Base-by-base conservation (phyloP, 2,797 vertebrate species). In the Pseudochirops corinnae region DNA sequence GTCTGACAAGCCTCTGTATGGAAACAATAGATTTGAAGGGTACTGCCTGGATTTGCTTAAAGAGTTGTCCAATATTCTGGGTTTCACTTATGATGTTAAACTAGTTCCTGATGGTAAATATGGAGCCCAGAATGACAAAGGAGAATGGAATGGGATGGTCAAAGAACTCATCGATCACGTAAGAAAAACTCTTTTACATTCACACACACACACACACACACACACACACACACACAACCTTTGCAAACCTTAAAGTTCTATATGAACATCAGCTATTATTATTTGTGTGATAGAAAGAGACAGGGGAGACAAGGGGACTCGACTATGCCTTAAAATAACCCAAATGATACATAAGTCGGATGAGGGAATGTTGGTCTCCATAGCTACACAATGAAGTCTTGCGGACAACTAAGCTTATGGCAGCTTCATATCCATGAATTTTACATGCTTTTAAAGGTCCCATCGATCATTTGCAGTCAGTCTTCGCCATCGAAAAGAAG, bases 101-200 rank as follows among this genome's bases (percentile, higher is more conserved):
- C 99, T 99, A 31, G 99, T 99, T 95, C 98, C 99, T 6, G 99
- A 99, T 29, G 99, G 99, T 74, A 99, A 99, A 99, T 99, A 99
- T 0, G 99, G 99, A 95, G 99, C 99, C 16, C 99, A 99, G 98
- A 99, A 99, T 93, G 99, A 99, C 98, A 99, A 99, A 98, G 99
- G 99, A 62, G 99, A 99, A 97, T 99, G 99, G 99, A 99, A 99
- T 46, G 99, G 99, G n/a, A 99, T 99, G 99, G 99, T 99, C 97
- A 99, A 99, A 95, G 99, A 99, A n/a, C 99, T 99, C 95, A 99
- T 99, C 56, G 99, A 99, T 96, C 99, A 99, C 0, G 99, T 99
- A 98, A 99, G 99, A 93, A 92, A 60, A 90, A 93, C 39, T 74
- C n/a, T 87, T 87, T 26, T 50, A 28, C 10, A 87, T 87, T 50